These are phyloP conservation scores for Drosophila orena DNA, from an alignment of 1,140 invertebrate species.

Conservation along the genomic window DNA sequence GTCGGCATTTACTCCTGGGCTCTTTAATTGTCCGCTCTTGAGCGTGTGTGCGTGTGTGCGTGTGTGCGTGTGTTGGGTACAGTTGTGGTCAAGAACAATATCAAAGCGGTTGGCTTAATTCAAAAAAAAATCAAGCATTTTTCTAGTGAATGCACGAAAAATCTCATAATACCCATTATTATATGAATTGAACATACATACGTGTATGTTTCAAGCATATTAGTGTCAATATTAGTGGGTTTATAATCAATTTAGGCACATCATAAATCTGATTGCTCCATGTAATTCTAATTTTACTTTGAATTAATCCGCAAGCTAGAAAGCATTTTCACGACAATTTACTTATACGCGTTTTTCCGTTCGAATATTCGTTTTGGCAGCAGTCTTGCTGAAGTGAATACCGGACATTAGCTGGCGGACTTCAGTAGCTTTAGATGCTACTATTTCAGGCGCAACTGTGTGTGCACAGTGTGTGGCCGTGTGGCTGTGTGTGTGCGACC, in stretches of 20 bases:
- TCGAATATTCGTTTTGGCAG: slow-evolving; percentile 14
- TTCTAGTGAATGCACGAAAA: no score
- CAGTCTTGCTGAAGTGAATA: slow-evolving; percentile 25
- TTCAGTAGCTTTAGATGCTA: slow-evolving; percentile 25
- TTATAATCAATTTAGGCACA: no score
- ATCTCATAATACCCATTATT: no score
- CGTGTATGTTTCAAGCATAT: no score
- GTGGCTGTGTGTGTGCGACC: slow-evolving; percentile 13
- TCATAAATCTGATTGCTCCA: no score
- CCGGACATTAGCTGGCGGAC: slow-evolving; percentile 18
- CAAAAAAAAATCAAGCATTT: not conserved
- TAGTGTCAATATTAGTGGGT: no score
- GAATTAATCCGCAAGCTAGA: no score
- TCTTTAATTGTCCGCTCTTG: slow-evolving; percentile 71
- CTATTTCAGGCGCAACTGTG: slow-evolving; percentile 16
- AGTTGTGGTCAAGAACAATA: slow-evolving; percentile 10
- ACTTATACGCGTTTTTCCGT: not conserved
- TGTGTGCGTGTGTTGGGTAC: slow-evolving; percentile 4
- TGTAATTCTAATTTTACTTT: no score
- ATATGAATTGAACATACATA: no score
- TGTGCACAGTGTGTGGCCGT: slow-evolving; percentile 4
- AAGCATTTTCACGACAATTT: not conserved
- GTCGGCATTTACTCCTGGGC: slow-evolving; percentile 62
- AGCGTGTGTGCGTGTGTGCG: slow-evolving; percentile 27
- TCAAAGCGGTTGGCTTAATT: no score